Evolutionary conservation across 2,113 vertebrate species (phyloP), one percentile per base, ranked within the genome.

Genomic region (Coptodon rendalli): DNA sequence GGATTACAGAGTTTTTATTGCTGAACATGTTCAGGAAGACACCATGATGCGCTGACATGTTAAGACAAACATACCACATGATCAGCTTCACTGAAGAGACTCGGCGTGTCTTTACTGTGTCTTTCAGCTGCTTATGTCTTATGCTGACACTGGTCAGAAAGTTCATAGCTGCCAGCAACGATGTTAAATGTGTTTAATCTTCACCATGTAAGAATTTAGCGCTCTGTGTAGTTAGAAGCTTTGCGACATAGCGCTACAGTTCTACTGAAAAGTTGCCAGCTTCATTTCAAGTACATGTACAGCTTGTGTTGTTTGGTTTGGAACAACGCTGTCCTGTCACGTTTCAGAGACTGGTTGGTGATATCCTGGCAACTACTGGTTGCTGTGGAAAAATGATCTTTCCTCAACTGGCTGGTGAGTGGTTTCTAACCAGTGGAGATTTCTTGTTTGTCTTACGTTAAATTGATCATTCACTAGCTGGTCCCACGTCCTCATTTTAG

Each of bases 1-100:
- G 92, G 89, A 94, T 91, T 89, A 86, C 24, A 68, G 81, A 14
- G 36, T 83, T 53, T 81, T 84, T 50, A 89, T 85, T 87, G 73
- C 57, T 76, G 86, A 59, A 59, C 84, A 84, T 86, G 84, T 83
- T 89, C 36, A 56, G 73, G 48, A 86, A 31, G 76, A 43, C n/a
- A 24, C 85, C 38, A 17, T 79, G 48, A 63, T 82, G 50, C 2
- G 6, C 78, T 87, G 66, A 73, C 82, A 22, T 79, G 36, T 80
- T 48, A 56, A 82, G 56, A 88, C 57, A 82, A 76, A 89, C 68
- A 83, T 11, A 57, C 45, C 48, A 59, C 6, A 29, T 40, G 68
- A 66, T 63, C 38, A 61, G 56, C 61, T 83, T 80, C 45, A 27
- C 45, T 59, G 27, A 54, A 31, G 50, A 45, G 16, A 17, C 43